Percentiles rank a stretch among this genome's conserved stretches.
Evolutionary conservation across 35 echinoderm and acorn worm species (phyloP).

Genomic region (Ophioderma brevispina): DNA sequence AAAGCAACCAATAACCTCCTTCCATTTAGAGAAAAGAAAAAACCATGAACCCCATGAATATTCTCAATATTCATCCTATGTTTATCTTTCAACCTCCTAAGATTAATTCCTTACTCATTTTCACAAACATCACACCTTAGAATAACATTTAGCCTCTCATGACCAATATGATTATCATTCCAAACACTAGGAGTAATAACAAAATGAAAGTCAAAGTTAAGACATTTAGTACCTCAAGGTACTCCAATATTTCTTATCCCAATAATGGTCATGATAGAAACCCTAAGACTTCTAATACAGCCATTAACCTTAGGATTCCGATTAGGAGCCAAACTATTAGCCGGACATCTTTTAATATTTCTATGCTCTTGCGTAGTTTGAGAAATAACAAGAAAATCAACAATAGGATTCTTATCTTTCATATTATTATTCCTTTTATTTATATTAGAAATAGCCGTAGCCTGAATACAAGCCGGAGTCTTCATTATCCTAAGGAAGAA

Average conservation of each 20-base stretch:
- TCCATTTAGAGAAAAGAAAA: too few species aligned
- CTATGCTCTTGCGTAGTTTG: slow-evolving; percentile 33
- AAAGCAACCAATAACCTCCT: too few species aligned
- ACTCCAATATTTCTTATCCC: slow-evolving; percentile 52
- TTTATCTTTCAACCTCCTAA: slow-evolving; percentile 52
- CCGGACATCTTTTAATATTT: slow-evolving; percentile 64
- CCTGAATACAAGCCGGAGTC: slow-evolving; percentile 71
- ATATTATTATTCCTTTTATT: slow-evolving; percentile 50
- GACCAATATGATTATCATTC: slow-evolving; percentile 48
- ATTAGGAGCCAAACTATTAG: slow-evolving; percentile 66
- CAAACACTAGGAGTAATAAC: slow-evolving; percentile 46
- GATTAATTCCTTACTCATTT: slow-evolving; percentile 64
- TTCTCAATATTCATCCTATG: slow-evolving; percentile 34
- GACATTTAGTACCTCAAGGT: slow-evolving; percentile 66
- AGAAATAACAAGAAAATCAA: neutral
- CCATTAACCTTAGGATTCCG: slow-evolving; percentile 63
- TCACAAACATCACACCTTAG: slow-evolving; percentile 51
- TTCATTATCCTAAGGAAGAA: slow-evolving; percentile 48
- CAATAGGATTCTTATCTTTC: slow-evolving; percentile 7
- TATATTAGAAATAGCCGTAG: slow-evolving; percentile 66
- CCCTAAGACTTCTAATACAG: slow-evolving; percentile 56
- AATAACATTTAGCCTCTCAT: slow-evolving; percentile 37
- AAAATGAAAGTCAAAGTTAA: slow-evolving; percentile 43
- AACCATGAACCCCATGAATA: slow-evolving; percentile 26
- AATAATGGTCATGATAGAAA: slow-evolving; percentile 67